Base-by-base conservation (phyloP, 2,888 invertebrate species). In the Malthinus flaveolus region DNA sequence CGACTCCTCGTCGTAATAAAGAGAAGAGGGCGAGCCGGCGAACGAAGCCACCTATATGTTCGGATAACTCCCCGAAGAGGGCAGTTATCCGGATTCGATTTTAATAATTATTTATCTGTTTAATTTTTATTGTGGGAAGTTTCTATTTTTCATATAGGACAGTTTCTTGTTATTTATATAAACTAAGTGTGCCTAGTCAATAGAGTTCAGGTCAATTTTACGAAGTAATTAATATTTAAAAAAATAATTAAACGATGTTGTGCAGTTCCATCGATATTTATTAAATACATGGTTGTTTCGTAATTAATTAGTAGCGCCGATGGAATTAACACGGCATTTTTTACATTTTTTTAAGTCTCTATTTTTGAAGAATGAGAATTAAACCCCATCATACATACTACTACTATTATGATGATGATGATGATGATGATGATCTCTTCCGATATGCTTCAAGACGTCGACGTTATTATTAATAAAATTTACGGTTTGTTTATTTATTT, bases 161-260 rank as follows among this genome's bases (percentile, higher is more conserved):
- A 78, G 77, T 82, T 82, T 83, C 82, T 82, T 82, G 82, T 83
- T 83, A 81, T 81, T 80, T 76, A 71, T 77, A 75, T 75, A 78
- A 82, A 83, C 81, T 83, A 84, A 82, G 83, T 84, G 84, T 84
- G 84, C 84, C 84, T 84, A 84, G 84, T 84, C 83, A 83, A 82
- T 83, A 83, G 83, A 81, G 81, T 83, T 83, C 82, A 81, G 80
- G 83, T 83, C 83, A 84, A 83, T 82, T 82, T 81, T 81, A 81
- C 69, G 71, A 73, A 71, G 66, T 73, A 73, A 71, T 68, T 73
- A 73, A 69, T 74, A 73, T 42, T 42, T 11, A 42, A 42, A 42
- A 42, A n/a, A 42, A 42, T 39, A 73, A 69, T 72, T 65, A 65
- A 23, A 67, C 64, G 65, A 73, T 74, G 74, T 75, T 76, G 74